Percentiles rank a stretch among this genome's conserved stretches.
These are phyloP conservation scores for Spodoptera littoralis DNA, from an alignment of 2,888 invertebrate species.

Conservation along the genomic window DNA sequence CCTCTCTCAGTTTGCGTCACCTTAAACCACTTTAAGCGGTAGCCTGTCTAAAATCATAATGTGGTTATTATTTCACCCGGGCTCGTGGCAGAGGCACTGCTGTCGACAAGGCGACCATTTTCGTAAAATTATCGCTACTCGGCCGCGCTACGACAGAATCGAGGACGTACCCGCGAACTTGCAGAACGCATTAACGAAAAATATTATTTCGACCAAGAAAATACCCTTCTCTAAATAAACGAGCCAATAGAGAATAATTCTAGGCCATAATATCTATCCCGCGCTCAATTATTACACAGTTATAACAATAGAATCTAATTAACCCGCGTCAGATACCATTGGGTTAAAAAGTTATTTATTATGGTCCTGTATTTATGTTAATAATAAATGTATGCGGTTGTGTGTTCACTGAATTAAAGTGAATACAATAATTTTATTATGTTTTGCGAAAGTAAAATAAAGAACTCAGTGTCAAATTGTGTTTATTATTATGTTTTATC, in stretches of 20 bases:
- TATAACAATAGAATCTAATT: constrained; percentile 65
- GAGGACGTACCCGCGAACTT: constrained; percentile 79
- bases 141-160: constrained; percentile 76
- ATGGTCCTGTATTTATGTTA: constrained; percentile 44
- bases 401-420: not conserved
- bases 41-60: constrained; percentile 84
- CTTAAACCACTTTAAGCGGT: constrained; percentile 82
- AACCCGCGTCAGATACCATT: constrained; percentile 62
- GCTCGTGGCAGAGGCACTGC: constrained; percentile 80
- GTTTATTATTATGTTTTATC: too few species aligned
- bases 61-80: constrained; percentile 85
- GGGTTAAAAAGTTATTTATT: constrained; percentile 58
- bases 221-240: constrained; percentile 65
- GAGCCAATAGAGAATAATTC: constrained; percentile 51
- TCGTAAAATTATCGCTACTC: constrained; percentile 86
- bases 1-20: constrained; percentile 76
- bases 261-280: constrained; percentile 53
- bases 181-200: constrained; percentile 74
- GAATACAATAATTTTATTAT: constrained; percentile 3
- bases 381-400: constrained; percentile 26
- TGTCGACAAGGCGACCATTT: constrained; percentile 86
- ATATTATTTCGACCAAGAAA: constrained; percentile 74
- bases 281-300: constrained; percentile 56
- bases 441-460: not conserved
- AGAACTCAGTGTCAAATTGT: not conserved